Evolutionary conservation across 2,113 vertebrate species (phyloP).

Genomic region (Rostratula benghalensis): DNA sequence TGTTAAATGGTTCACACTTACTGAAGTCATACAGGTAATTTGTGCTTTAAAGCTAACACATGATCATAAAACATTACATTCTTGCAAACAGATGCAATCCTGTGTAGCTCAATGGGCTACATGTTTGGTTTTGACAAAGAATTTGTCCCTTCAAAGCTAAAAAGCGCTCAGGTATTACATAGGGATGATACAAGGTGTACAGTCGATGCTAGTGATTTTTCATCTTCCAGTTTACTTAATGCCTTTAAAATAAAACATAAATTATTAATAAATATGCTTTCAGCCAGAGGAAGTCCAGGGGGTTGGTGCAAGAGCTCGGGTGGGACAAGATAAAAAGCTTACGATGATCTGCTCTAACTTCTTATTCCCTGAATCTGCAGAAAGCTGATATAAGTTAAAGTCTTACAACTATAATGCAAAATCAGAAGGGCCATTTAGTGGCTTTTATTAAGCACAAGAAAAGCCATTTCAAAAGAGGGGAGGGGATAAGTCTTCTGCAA

Average conservation of each 20-base stretch:
- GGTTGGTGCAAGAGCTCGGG: neutral
- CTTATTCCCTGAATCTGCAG: neutral
- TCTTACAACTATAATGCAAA: neutral
- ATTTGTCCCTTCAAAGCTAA: neutral
- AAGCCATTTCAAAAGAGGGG: neutral
- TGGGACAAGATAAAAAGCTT: neutral
- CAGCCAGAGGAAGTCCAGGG: neutral
- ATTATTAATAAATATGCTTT: neutral
- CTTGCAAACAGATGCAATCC: neutral
- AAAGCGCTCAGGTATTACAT: neutral
- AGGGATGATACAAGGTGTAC: neutral
- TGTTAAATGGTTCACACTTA: neutral
- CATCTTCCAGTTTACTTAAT: neutral
- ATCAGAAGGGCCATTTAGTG: neutral
- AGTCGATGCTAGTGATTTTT: neutral
- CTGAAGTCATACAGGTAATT: neutral
- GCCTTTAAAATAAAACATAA: neutral
- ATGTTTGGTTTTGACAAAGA: neutral
- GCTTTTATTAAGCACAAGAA: conserved; percentile 1
- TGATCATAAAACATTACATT: neutral
- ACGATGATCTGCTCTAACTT: neutral
- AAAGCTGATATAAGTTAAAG: neutral
- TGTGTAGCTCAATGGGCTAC: neutral
- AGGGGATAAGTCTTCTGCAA: neutral
- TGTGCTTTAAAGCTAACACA: neutral